These are phyloP conservation scores for Nudaria mundana DNA, from an alignment of 2,888 invertebrate genomes.

Conservation along the genomic window DNA sequence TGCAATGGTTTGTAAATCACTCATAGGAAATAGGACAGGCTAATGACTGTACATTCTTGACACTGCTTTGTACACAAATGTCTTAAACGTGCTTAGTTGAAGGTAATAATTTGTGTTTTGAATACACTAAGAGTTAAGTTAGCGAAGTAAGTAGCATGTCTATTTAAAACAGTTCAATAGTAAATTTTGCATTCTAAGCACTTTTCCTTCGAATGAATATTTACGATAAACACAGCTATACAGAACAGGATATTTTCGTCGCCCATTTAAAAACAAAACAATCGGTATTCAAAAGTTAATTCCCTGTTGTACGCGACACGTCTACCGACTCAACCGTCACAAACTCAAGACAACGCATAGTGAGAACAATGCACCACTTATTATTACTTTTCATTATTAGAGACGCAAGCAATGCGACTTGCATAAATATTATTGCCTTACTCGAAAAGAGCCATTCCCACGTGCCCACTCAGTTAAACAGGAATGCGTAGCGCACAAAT, in stretches of 20 bases:
- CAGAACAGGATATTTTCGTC: slow-evolving; percentile 11
- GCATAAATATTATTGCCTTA: slow-evolving; percentile 37
- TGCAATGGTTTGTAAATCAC: slow-evolving; percentile 32
- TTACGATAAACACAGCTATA: slow-evolving; percentile 7
- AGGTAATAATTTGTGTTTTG: slow-evolving; percentile 23
- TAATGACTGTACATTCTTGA: slow-evolving; percentile 36
- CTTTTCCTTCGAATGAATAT: slow-evolving; percentile 2
- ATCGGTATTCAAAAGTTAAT: slow-evolving; percentile 42
- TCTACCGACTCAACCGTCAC: slow-evolving; percentile 40
- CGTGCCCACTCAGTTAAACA: too few relatives aligned
- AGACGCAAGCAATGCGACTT: slow-evolving; percentile 45
- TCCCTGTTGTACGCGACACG: slow-evolving; percentile 43
- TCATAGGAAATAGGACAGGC: slow-evolving; percentile 33
- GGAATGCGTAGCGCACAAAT: too few relatives aligned
- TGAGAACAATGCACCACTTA: slow-evolving; percentile 44
- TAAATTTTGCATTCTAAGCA: neutral
- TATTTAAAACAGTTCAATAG: neutral
- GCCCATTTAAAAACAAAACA: slow-evolving; percentile 25
- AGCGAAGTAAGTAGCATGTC: neutral
- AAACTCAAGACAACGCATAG: slow-evolving; percentile 41
- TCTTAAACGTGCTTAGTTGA: slow-evolving; percentile 39
- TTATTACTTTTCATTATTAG: slow-evolving; percentile 36
- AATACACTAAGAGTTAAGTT: slow-evolving; percentile 15
- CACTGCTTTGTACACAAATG: slow-evolving; percentile 34
- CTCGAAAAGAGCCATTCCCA: neutral